Evolutionary conservation across 2,888 invertebrate genomes (phyloP).

Genomic region (Sympetrum striolatum): DNA sequence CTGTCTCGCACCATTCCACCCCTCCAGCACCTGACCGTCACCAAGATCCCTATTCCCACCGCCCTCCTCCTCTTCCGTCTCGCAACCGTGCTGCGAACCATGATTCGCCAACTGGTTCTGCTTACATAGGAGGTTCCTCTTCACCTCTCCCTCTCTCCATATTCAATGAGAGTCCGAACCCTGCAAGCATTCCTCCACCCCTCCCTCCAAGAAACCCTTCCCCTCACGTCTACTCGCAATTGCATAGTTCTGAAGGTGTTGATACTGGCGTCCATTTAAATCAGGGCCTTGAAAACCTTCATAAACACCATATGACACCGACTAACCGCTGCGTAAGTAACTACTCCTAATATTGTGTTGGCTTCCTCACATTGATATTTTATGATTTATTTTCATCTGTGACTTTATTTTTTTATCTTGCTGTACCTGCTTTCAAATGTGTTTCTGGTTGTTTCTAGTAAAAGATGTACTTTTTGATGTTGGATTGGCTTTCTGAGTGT

Average conservation of each 20-base stretch:
- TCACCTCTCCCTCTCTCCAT: constrained; percentile 48
- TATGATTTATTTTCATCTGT: constrained; percentile 5
- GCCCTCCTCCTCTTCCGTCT: constrained; percentile 60
- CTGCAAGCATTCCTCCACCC: constrained; percentile 52
- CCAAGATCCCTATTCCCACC: constrained; percentile 48
- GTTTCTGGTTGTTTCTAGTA: not conserved
- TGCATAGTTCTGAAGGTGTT: constrained; percentile 54
- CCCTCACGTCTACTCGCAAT: constrained; percentile 56
- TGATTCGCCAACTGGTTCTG: not conserved
- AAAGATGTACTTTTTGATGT: not conserved
- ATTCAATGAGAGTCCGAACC: not conserved
- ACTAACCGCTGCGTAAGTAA: constrained; percentile 62
- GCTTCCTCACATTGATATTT: not conserved
- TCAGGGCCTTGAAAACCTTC: constrained; percentile 51
- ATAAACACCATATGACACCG: constrained; percentile 46
- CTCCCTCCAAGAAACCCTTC: constrained; percentile 55
- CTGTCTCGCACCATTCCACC: constrained; percentile 45
- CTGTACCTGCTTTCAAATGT: not conserved
- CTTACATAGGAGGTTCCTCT: not conserved
- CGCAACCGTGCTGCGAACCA: constrained; percentile 53
- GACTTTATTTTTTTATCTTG: not conserved
- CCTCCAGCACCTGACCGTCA: constrained; percentile 54
- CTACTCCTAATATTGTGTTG: constrained; percentile 44
- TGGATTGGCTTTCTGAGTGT: not conserved
- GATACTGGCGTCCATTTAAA: constrained; percentile 45